Evolutionary conservation across 2,113 vertebrate genomes (phyloP).

Genomic region (Chelonoidis abingdonii): DNA sequence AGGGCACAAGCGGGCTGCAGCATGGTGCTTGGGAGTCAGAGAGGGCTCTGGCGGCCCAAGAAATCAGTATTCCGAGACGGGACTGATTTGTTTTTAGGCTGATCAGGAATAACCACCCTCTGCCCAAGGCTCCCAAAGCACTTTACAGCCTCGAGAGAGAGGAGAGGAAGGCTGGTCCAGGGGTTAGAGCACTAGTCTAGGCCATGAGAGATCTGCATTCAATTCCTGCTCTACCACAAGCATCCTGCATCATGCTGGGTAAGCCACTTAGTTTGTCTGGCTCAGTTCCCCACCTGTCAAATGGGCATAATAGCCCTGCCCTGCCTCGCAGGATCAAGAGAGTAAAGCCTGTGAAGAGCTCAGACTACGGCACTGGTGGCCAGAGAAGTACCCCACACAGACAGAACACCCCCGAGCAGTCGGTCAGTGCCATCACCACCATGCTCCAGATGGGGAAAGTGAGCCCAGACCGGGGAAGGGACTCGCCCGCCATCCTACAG

Average conservation of each 20-base stretch:
- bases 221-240: background rate
- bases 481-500: background rate
- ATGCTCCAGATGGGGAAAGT: background rate
- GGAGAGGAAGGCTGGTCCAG: background rate
- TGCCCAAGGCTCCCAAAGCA: fast-evolving
- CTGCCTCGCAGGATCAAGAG: too few relatives aligned
- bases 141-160: background rate
- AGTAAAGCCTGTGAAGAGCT: background rate
- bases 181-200: background rate
- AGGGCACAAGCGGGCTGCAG: fast-evolving
- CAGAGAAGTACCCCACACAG: background rate
- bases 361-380: background rate
- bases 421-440: background rate
- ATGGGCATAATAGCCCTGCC: background rate
- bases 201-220: background rate
- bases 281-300: background rate
- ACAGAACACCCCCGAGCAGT: background rate
- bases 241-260: background rate
- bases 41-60: background rate
- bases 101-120: background rate
- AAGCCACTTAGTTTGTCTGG: background rate
- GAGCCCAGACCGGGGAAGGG: background rate
- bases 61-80: fast-evolving
- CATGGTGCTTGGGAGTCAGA: background rate
- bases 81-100: background rate